Base-by-base conservation (phyloP, 2,113 vertebrate genomes). In the Ranitomeya imitator region DNA sequence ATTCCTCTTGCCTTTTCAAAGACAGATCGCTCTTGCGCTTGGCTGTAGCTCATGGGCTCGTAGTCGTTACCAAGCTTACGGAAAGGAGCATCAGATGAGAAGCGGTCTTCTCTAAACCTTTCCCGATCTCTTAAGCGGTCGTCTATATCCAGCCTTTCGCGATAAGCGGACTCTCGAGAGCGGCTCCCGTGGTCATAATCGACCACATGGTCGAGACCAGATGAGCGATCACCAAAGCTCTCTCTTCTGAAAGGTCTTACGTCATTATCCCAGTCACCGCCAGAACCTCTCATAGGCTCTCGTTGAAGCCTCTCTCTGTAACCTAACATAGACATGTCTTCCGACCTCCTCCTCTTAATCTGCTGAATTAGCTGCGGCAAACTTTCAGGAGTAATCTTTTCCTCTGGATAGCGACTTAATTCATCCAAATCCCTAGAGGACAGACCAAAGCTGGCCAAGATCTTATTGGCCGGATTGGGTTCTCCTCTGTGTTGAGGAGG, bases 391-490 rank as follows among this genome's bases (percentile, higher is more conserved):
- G 96, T 97, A 45, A 98, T 96, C 93, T 96, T 96, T 92, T 98
- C 96, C 94, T 98, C 98, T 31, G 97, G 97, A 91, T 97, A 95
- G 92, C 97, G 94, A 90, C 97, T 97, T 90, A 98, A 95, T 91
- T 97, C 94, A 92, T 97, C 94, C 94, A 98, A 96, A 93, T 98
- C 97, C 88, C 93, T 93, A 90, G 96, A 92, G 90, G 97, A 97
- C 92, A 98, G 94, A 92, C 97, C 97, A 91, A 97, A 97, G 94
- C 96, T 98, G 93, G 93, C 96, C 93, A 98, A 96, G 96, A 99
- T 96, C 92, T 95, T 96, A 94, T 95, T 94, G 91, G 96, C 96
- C 90, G 94, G 94, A 89, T 96, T 96, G 92, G 98, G 92, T 93
- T 97, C 96, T 94, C 93, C 93, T 92, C 95, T 90, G 95, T 92